Percentiles rank a stretch among this genome's conserved stretches.
These are phyloP conservation scores for Pogona vitticeps DNA, from an alignment of 2,113 vertebrate species.

Conservation along the genomic window DNA sequence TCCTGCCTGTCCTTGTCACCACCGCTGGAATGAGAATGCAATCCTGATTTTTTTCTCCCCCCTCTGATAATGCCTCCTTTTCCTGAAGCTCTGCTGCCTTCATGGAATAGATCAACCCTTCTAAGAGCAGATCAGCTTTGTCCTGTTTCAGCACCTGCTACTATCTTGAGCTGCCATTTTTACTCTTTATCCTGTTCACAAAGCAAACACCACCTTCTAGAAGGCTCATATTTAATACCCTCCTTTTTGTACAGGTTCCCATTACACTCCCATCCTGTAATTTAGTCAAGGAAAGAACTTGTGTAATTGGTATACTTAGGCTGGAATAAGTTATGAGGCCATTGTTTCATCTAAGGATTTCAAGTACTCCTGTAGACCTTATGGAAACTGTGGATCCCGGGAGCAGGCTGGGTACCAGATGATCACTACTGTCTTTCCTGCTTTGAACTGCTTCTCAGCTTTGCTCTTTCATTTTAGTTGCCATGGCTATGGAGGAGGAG, in stretches of 20 bases:
- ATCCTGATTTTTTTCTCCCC: background rate
- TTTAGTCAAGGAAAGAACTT: background rate
- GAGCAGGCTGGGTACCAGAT: background rate
- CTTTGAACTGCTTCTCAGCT: background rate
- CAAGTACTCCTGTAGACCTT: background rate
- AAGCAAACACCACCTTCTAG: background rate
- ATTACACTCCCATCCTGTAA: background rate
- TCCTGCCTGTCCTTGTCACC: background rate
- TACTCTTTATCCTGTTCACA: background rate
- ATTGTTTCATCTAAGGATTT: background rate
- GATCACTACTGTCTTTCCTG: background rate
- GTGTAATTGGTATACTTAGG: background rate
- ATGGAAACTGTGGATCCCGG: background rate
- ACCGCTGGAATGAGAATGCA: slow-evolving; percentile 5
- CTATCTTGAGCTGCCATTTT: background rate
- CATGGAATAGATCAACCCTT: background rate
- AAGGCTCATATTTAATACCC: background rate
- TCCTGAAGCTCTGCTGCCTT: background rate
- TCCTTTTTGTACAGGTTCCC: background rate
- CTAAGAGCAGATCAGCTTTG: background rate
- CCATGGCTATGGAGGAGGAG: slow-evolving; percentile 16
- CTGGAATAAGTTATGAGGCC: background rate
- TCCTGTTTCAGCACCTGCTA: background rate
- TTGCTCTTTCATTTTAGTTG: slow-evolving; percentile 9
- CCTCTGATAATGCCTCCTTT: background rate